These are phyloP conservation scores for Pimephales promelas DNA, from an alignment of 2,113 vertebrate species.

Conservation along the genomic window DNA sequence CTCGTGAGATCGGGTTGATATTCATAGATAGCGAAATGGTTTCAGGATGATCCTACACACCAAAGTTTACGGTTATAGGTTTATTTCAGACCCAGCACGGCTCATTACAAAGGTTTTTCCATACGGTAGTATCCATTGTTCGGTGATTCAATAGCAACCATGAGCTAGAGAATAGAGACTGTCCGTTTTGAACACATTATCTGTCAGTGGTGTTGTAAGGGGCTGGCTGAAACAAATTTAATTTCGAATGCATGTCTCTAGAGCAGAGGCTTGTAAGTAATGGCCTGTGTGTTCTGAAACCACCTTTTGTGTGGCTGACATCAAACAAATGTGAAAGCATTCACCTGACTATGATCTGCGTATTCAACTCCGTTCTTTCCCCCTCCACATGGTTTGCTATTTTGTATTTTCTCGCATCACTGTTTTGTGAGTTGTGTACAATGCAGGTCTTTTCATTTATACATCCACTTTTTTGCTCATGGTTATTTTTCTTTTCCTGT, in stretches of 20 bases:
- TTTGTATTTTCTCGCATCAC: not conserved
- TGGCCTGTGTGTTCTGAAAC: slow-evolving; percentile 18
- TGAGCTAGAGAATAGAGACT: not conserved
- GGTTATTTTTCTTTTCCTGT: not conserved
- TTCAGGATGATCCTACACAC: not conserved
- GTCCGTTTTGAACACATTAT: slow-evolving; percentile 13
- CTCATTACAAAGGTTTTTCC: not conserved
- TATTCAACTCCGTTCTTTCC: not conserved
- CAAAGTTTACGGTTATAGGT: not conserved
- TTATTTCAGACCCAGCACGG: not conserved
- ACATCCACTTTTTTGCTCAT: not conserved
- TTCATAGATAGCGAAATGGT: not conserved
- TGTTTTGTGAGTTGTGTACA: slow-evolving; percentile 13
- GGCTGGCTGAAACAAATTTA: slow-evolving; percentile 23
- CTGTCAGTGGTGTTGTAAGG: not conserved
- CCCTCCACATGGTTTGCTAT: not conserved
- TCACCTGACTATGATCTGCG: not conserved
- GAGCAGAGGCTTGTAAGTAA: slow-evolving; percentile 21
- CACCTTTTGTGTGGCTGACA: slow-evolving; percentile 52
- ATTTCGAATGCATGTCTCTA: slow-evolving; percentile 16
- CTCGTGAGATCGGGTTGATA: too few relatives aligned
- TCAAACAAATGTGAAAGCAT: slow-evolving; percentile 55
- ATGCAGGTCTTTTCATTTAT: slow-evolving; percentile 9
- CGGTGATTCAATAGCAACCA: not conserved
- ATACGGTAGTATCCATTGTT: not conserved